Percentiles rank a stretch among this genome's conserved stretches.
Conservation (phyloP, 92 coral and sea anemone genomes). For the Epizoanthus illoricatus region DNA sequence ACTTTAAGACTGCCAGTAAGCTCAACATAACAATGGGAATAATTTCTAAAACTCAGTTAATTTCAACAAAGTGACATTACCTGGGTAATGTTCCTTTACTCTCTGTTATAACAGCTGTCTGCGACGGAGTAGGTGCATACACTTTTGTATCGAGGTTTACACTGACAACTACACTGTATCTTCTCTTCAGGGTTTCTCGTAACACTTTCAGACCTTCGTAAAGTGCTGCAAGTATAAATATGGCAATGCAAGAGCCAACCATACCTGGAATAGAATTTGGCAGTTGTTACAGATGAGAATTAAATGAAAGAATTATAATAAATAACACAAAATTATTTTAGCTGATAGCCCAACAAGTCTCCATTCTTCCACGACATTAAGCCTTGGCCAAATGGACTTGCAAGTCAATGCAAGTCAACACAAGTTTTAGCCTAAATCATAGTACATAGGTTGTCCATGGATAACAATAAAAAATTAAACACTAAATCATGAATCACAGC, state of each 20-base stretch:
- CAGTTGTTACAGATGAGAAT: not conserved
- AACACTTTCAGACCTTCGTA: constrained; percentile 94
- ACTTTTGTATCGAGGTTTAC: constrained; percentile 68
- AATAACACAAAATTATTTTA: too few species aligned
- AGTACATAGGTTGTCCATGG: not conserved
- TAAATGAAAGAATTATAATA: too few species aligned
- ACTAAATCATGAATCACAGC: not conserved
- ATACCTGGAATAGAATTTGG: constrained; percentile 55
- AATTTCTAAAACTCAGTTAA: not conserved
- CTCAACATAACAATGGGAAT: too few species aligned
- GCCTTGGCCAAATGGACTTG: too few species aligned
- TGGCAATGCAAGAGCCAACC: constrained; percentile 84
- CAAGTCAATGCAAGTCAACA: too few species aligned
- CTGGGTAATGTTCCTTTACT: constrained; percentile 63
- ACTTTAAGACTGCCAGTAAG: too few species aligned
- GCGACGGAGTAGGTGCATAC: constrained; percentile 49
- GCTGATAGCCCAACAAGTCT: too few species aligned
- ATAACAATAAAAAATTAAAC: not conserved
- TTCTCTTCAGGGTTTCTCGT: constrained; percentile 80
- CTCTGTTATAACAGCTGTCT: constrained; percentile 77
- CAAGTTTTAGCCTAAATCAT: not conserved
- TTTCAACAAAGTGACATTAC: constrained; percentile 29
- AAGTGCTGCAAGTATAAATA: constrained; percentile 83
- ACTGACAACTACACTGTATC: constrained; percentile 69
- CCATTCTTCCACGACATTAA: too few species aligned